Percentiles rank a stretch among this genome's conserved stretches.
These are phyloP conservation scores for Columba guinea DNA, from an alignment of 2,797 vertebrate species.

Conservation along the genomic window DNA sequence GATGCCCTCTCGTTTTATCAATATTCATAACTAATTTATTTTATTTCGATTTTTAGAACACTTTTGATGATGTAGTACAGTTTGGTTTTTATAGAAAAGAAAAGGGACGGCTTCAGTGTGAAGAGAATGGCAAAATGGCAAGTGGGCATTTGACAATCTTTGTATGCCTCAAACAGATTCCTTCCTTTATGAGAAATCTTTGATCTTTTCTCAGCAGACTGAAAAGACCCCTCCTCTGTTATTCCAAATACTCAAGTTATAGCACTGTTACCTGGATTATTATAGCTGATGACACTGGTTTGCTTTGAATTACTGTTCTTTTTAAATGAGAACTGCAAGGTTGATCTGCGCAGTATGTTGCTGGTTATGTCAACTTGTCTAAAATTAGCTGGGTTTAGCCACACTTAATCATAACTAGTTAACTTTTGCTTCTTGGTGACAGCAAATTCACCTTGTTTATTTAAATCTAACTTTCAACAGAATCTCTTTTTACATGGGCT, in stretches of 20 bases:
- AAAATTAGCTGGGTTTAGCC: background rate
- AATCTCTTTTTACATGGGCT: background rate
- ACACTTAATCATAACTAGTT: background rate
- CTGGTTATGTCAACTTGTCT: background rate
- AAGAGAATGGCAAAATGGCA: background rate
- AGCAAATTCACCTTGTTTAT: background rate
- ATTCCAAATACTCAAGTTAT: background rate
- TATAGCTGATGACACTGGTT: background rate
- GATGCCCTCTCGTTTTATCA: background rate
- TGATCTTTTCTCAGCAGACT: background rate
- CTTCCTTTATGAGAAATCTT: background rate
- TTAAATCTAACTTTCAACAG: background rate
- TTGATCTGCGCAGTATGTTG: background rate
- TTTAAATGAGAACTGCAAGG: background rate
- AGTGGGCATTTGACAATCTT: background rate
- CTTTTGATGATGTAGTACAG: background rate
- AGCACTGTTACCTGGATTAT: background rate
- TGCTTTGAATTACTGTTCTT: background rate
- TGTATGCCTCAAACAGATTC: background rate
- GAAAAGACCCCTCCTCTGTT: background rate
- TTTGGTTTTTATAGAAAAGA: background rate
- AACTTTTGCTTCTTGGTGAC: background rate
- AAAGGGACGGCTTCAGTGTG: background rate
- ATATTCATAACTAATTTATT: background rate
- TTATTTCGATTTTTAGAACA: conserved; percentile 17